These are phyloP conservation scores for Agelas oroides DNA, from an alignment of 37 sponge, comb jelly and placozoan genomes.

Conservation along the genomic window DNA sequence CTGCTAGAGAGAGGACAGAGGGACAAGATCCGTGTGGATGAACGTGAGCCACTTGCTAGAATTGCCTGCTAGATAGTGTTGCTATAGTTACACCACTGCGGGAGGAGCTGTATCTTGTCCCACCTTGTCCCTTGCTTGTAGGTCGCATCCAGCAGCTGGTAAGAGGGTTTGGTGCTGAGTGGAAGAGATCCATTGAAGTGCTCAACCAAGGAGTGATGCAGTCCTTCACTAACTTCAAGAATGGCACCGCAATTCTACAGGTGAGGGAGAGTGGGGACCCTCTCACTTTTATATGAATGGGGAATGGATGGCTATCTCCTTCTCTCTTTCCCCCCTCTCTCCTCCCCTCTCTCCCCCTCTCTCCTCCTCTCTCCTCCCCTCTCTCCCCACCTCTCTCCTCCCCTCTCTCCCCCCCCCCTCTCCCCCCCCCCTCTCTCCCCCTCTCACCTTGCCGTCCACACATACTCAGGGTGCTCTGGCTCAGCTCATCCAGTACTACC, in stretches of 20 bases:
- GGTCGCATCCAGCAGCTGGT: conserved; percentile 88
- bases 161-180: conserved; percentile 83
- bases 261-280: conserved; percentile 22
- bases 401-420: neutral
- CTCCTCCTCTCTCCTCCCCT: neutral
- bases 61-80: neutral
- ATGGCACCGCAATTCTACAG: conserved; percentile 95
- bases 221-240: conserved; percentile 96
- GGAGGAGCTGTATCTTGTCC: neutral
- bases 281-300: no score
- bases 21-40: conserved; percentile 67
- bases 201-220: conserved; percentile 92
- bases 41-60: conserved; percentile 49
- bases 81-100: neutral
- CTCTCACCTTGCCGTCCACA: neutral
- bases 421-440: neutral
- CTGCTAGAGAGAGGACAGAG: conserved; percentile 77
- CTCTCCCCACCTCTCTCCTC: neutral
- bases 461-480: conserved; percentile 77
- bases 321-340: neutral
- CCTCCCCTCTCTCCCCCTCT: no score
- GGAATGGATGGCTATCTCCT: no score
- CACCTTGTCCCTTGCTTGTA: conserved; percentile 12
- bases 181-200: conserved; percentile 92
- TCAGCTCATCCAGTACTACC: conserved; percentile 98